Percentiles rank a stretch among this genome's conserved stretches.
These are phyloP conservation scores for Drosophila sproati DNA, from an alignment of 1,140 invertebrate genomes.

Conservation along the genomic window DNA sequence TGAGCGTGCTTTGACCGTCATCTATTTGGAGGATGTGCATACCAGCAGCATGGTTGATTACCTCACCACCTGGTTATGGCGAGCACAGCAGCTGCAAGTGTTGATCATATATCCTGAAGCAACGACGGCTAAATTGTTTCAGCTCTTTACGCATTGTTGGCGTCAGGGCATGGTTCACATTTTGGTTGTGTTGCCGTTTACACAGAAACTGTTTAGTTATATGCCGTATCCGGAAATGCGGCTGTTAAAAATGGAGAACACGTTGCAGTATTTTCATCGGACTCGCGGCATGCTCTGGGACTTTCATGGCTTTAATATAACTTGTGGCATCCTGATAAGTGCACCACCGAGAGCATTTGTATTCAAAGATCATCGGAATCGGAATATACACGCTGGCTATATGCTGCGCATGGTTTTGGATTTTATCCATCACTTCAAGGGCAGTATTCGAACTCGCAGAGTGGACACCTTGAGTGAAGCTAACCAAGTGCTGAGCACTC, in stretches of 20 bases:
- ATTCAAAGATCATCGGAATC: constrained; percentile 42
- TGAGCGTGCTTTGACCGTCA: constrained; percentile 47
- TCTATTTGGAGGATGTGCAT: constrained; percentile 44
- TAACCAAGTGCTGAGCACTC: constrained; percentile 27
- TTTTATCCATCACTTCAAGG: constrained; percentile 59
- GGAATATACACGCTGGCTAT: constrained; percentile 53
- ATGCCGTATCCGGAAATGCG: constrained; percentile 44
- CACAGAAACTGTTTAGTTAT: constrained; percentile 34
- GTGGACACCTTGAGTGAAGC: constrained; percentile 28
- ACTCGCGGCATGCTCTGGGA: constrained; percentile 21
- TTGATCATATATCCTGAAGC: constrained; percentile 44
- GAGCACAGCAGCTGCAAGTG: constrained; percentile 55
- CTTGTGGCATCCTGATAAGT: constrained; percentile 42
- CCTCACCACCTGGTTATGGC: constrained; percentile 53
- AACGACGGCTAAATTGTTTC: not conserved
- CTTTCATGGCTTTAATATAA: constrained; percentile 55
- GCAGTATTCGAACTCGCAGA: constrained; percentile 9
- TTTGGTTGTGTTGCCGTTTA: constrained; percentile 26
- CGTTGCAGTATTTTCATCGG: constrained; percentile 29
- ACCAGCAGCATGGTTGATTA: constrained; percentile 16
- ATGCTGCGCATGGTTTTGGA: constrained; percentile 59
- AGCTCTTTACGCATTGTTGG: constrained; percentile 51
- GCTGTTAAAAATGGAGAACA: constrained; percentile 17
- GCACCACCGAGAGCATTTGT: constrained; percentile 57
- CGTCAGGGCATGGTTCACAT: constrained; percentile 54